phyloP scores from a whole-genome alignment of 2,797 vertebrate genomes.

The Phoeniculus purpureus region DNA sequence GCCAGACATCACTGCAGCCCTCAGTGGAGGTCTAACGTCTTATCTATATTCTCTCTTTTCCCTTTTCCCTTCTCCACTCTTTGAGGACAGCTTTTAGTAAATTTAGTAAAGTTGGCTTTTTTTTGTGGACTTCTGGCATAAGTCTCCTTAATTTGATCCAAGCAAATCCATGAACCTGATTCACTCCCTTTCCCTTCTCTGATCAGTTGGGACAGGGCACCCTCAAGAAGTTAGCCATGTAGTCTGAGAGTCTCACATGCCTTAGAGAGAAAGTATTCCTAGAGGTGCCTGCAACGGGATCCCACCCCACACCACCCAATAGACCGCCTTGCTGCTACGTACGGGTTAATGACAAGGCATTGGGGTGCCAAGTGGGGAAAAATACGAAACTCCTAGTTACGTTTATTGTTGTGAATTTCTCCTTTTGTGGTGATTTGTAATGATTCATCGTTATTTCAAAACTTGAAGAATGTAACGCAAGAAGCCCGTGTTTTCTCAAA shows the following conservation, averaged over 20 bases:
- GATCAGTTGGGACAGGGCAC: no score
- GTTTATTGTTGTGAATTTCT: not conserved
- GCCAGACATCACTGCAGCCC: no score
- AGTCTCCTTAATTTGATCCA: no score
- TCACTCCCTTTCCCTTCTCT: no score
- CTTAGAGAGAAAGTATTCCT: not conserved
- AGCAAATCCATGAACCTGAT: no score
- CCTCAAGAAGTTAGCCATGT: rapidly evolving
- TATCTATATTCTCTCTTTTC: no score
- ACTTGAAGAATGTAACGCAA: not conserved
- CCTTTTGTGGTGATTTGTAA: not conserved
- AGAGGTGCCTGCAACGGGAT: not conserved
- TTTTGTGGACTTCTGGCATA: no score
- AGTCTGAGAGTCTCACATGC: rapidly evolving
- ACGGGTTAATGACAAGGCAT: not conserved
- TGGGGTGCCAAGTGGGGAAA: not conserved
- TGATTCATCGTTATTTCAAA: not conserved
- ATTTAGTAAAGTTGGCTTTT: no score
- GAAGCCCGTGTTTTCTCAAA: not conserved
- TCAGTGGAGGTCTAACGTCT: no score
- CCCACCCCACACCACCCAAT: rapidly evolving
- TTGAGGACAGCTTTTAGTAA: no score
- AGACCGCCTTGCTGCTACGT: not conserved
- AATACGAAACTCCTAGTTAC: not conserved
- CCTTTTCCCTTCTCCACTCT: no score